phyloP scores from a whole-genome alignment of 1,140 invertebrate species.

The Drosophila nannoptera region DNA sequence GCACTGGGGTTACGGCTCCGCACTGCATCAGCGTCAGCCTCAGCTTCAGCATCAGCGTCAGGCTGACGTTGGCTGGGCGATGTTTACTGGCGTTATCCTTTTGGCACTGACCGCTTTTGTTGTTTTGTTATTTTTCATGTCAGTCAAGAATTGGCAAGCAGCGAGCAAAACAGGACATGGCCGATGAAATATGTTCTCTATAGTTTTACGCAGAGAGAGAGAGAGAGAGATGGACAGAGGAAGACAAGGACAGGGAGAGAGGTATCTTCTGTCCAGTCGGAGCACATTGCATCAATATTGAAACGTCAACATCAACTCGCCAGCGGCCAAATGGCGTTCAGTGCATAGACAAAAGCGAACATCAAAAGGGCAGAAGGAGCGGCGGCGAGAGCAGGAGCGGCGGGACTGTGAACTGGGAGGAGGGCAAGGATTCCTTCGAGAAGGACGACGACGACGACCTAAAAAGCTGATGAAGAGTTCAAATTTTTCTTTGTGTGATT shows the following conservation, averaged over 20 bases:
- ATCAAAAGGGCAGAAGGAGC: background rate
- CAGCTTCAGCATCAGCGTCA: constrained; percentile 55
- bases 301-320: constrained; percentile 76
- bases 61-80: constrained; percentile 45
- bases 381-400: background rate
- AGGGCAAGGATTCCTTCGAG: constrained; percentile 30
- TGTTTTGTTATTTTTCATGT: constrained; percentile 77
- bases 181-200: constrained; percentile 68
- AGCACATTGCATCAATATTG: constrained; percentile 77
- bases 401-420: background rate
- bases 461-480: constrained; percentile 76
- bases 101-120: constrained; percentile 69
- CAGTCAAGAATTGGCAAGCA: constrained; percentile 75
- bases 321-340: constrained; percentile 67
- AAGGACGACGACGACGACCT: constrained; percentile 41
- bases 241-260: background rate
- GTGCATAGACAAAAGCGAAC: constrained; percentile 40
- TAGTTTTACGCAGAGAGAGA: constrained; percentile 1
- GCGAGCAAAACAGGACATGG: constrained; percentile 58
- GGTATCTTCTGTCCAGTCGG: constrained; percentile 25
- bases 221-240: background rate
- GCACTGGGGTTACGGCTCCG: background rate
- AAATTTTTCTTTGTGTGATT: constrained; percentile 77
- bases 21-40: background rate
- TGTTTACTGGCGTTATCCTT: constrained; percentile 68